Evolutionary conservation across 1,140 invertebrate genomes (phyloP).

Genomic region (Pseudomyrmex pallidus): DNA sequence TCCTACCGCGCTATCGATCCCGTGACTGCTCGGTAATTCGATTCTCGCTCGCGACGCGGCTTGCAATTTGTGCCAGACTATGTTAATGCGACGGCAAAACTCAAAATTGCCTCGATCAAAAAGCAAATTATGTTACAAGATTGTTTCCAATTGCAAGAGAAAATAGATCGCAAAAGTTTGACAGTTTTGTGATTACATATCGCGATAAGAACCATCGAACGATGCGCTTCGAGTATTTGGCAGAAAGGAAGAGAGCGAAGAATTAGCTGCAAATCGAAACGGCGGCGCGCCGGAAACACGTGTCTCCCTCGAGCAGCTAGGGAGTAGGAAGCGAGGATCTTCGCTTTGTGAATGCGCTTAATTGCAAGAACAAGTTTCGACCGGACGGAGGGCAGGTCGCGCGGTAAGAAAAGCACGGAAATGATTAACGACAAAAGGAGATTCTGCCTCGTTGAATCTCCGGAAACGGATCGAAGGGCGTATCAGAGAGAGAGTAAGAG

Average conservation of each 20-base stretch:
- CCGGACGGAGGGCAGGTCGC: constrained; percentile 49
- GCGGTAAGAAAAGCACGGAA: constrained; percentile 72
- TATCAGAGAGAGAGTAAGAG: no score
- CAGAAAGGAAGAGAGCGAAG: constrained; percentile 14
- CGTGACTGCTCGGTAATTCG: constrained; percentile 43
- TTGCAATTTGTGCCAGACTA: constrained; percentile 23
- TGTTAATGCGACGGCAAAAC: constrained; percentile 42
- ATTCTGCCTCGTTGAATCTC: constrained; percentile 48
- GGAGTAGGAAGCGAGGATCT: constrained; percentile 55
- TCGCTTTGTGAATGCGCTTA: constrained; percentile 74
- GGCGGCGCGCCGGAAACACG: constrained; percentile 66
- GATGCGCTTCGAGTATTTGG: constrained; percentile 31
- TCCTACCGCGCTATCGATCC: constrained; percentile 78
- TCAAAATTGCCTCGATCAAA: constrained; percentile 28
- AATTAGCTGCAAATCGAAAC: constrained; percentile 69
- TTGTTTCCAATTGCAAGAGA: background rate
- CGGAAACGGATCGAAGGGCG: constrained; percentile 43
- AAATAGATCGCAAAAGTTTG: background rate
- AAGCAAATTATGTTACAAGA: background rate
- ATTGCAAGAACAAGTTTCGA: constrained; percentile 76
- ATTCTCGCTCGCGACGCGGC: constrained; percentile 47
- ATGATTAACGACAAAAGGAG: constrained; percentile 77
- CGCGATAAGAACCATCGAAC: background rate
- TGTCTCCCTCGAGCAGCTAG: constrained; percentile 51
- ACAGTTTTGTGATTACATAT: no score